Percentiles rank a stretch among this genome's conserved stretches.
These are phyloP conservation scores for Ardeotis arabs DNA, from an alignment of 2,113 vertebrate genomes.

Conservation along the genomic window DNA sequence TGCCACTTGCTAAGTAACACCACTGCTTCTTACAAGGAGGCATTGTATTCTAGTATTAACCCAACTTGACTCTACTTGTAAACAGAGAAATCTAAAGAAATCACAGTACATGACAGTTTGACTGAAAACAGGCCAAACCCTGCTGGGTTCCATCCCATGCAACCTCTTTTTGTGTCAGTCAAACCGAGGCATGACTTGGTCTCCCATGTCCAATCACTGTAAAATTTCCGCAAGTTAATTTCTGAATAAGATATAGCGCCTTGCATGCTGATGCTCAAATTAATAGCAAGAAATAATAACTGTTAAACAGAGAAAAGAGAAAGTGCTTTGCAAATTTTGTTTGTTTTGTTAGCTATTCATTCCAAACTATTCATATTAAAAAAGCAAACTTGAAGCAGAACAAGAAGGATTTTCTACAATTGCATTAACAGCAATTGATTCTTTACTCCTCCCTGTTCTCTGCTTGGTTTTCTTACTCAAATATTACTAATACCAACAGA, in stretches of 20 bases:
- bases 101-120: neutral
- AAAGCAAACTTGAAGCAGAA: neutral
- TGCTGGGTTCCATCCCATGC: neutral
- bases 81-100: neutral
- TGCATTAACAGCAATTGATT: neutral
- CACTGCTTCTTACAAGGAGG: neutral
- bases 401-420: neutral
- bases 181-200: neutral
- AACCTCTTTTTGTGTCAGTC: neutral
- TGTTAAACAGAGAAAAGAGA: neutral
- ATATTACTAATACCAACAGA: neutral
- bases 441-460: neutral
- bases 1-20: constrained; percentile 9
- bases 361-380: neutral
- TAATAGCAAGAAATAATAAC: neutral
- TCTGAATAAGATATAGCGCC: neutral
- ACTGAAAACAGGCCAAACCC: neutral
- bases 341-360: neutral
- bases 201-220: neutral
- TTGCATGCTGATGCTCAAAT: neutral
- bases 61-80: neutral
- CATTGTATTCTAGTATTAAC: neutral
- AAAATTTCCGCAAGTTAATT: neutral
- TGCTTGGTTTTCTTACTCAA: neutral
- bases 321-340: neutral